Conservation (phyloP, 2,113 vertebrate genomes). For the Paedocypris sp. region DNA sequence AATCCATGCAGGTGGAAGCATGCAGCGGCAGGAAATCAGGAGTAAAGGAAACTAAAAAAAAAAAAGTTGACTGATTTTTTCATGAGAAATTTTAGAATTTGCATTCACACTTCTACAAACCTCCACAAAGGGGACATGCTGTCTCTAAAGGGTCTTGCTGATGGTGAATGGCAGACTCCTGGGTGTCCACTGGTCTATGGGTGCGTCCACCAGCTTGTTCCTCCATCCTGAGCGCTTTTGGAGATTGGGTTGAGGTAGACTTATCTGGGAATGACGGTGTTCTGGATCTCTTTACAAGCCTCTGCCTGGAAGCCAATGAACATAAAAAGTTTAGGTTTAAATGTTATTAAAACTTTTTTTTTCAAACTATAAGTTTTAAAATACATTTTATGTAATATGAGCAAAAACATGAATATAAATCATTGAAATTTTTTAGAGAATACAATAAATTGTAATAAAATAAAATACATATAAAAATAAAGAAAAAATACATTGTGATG, state of each 20-base stretch:
- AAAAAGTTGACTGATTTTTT: background rate
- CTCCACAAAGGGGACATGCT: constrained; percentile 64
- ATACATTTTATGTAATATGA: too few species aligned
- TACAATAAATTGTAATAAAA: too few species aligned
- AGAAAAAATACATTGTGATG: background rate
- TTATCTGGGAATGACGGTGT: background rate
- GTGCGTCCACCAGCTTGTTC: background rate
- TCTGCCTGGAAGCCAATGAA: background rate
- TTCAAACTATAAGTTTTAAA: too few species aligned
- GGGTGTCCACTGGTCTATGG: background rate
- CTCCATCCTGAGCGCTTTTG: background rate
- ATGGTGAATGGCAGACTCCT: background rate
- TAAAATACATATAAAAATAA: background rate
- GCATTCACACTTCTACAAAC: constrained; percentile 30
- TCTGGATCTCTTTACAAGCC: background rate
- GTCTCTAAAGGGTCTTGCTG: constrained; percentile 15
- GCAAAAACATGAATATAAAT: too few species aligned
- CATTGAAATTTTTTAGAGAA: too few species aligned
- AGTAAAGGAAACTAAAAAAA: constrained; percentile 48
- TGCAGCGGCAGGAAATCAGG: constrained; percentile 48
- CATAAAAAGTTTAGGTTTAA: background rate
- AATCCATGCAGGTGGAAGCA: constrained; percentile 49
- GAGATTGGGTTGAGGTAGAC: background rate
- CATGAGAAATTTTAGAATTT: background rate
- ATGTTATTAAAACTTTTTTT: too few species aligned